Evolutionary conservation across 2,113 vertebrate genomes (phyloP).

Genomic region (Tichodroma muraria): DNA sequence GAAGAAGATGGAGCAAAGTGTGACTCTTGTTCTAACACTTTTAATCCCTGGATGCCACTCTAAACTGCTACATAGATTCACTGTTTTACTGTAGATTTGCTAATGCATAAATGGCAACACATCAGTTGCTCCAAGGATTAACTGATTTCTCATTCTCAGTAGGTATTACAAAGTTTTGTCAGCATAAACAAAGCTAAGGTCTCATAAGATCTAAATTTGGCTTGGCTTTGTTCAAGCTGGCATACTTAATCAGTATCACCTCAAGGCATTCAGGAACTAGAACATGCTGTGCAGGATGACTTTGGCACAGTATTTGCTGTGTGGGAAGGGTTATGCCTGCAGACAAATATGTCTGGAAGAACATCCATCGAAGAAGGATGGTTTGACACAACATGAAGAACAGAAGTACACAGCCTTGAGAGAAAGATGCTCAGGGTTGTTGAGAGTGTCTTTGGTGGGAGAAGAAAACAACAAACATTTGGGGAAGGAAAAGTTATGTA

Average conservation of each 20-base stretch:
- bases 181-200: background rate
- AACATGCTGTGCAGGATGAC: background rate
- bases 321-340: background rate
- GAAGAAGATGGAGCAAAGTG: accelerated
- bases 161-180: background rate
- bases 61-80: background rate
- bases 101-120: background rate
- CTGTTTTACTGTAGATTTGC: background rate
- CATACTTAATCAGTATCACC: background rate
- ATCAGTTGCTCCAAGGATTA: background rate
- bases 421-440: background rate
- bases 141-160: background rate
- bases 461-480: background rate
- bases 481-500: background rate
- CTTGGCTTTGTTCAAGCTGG: background rate
- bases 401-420: background rate
- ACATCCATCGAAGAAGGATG: no score
- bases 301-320: background rate
- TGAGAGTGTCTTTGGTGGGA: background rate
- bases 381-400: background rate
- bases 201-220: background rate
- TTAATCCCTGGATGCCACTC: background rate
- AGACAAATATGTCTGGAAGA: no score
- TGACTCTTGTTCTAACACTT: background rate
- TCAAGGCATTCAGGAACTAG: background rate